Evolutionary conservation across 2,888 invertebrate genomes (phyloP).

Genomic region (Drosophila setosimentum): DNA sequence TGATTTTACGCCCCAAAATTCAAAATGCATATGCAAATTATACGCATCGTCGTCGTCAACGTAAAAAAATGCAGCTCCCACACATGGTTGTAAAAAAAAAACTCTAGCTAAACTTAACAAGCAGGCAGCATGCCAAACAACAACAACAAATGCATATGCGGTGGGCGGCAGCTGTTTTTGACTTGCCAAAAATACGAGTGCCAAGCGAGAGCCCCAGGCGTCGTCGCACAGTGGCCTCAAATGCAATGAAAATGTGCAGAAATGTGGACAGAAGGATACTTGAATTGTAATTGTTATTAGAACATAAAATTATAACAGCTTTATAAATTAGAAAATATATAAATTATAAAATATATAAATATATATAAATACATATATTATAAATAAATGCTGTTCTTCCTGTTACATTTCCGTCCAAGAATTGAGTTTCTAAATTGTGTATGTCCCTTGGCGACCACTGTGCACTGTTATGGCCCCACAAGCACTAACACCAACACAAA

Average conservation of each 20-base stretch:
- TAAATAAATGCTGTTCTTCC: not conserved
- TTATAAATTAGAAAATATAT: not conserved
- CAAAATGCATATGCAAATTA: constrained; percentile 78
- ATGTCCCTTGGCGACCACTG: constrained; percentile 41
- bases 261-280: not conserved
- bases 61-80: constrained; percentile 55
- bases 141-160: constrained; percentile 38
- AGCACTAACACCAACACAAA: constrained; percentile 23
- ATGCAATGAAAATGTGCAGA: not conserved
- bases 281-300: not conserved
- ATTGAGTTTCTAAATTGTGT: constrained; percentile 6
- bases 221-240: constrained; percentile 47
- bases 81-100: constrained; percentile 58
- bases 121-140: constrained; percentile 66
- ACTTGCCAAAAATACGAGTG: constrained; percentile 51
- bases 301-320: not conserved
- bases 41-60: constrained; percentile 69
- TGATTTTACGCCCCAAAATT: constrained; percentile 76
- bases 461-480: constrained; percentile 33
- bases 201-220: constrained; percentile 37
- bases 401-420: not conserved
- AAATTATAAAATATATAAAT: not conserved
- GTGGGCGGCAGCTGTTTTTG: constrained; percentile 52
- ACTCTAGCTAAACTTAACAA: constrained; percentile 65
- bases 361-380: too few species aligned